Evolutionary conservation across 2,113 vertebrate species (phyloP).

Genomic region (Cebidichthys violaceus): DNA sequence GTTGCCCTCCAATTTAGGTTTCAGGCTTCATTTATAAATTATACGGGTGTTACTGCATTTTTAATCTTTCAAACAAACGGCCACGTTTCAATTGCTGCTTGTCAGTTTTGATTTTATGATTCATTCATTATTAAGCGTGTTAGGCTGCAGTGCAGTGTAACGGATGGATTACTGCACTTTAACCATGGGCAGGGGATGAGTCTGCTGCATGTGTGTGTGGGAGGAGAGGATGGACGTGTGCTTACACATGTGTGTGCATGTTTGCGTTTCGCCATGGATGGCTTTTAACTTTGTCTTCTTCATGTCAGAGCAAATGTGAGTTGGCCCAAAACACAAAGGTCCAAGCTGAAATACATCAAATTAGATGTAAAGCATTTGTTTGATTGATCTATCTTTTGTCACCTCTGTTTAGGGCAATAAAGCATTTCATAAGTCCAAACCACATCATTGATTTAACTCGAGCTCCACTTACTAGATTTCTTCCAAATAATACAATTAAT

Average conservation of each 20-base stretch:
- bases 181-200: conserved; percentile 23
- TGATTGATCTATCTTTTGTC: neutral
- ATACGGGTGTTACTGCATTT: conserved; percentile 73
- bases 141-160: conserved; percentile 59
- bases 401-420: conserved; percentile 4
- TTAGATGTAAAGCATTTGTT: neutral
- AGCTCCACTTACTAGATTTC: neutral
- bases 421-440: neutral
- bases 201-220: neutral
- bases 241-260: conserved; percentile 1
- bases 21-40: conserved; percentile 76
- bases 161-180: conserved; percentile 64
- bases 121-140: conserved; percentile 81
- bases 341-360: neutral
- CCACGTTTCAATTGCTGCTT: conserved; percentile 79
- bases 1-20: conserved; percentile 37
- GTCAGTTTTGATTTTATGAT: conserved; percentile 82
- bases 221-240: conserved; percentile 2
- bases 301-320: conserved; percentile 10
- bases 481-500: neutral
- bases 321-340: conserved; percentile 10
- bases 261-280: neutral
- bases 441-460: neutral
- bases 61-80: conserved; percentile 77
- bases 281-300: conserved; percentile 6